phyloP scores from a whole-genome alignment of 1,140 invertebrate species.

The Anadara kagoshimensis region DNA sequence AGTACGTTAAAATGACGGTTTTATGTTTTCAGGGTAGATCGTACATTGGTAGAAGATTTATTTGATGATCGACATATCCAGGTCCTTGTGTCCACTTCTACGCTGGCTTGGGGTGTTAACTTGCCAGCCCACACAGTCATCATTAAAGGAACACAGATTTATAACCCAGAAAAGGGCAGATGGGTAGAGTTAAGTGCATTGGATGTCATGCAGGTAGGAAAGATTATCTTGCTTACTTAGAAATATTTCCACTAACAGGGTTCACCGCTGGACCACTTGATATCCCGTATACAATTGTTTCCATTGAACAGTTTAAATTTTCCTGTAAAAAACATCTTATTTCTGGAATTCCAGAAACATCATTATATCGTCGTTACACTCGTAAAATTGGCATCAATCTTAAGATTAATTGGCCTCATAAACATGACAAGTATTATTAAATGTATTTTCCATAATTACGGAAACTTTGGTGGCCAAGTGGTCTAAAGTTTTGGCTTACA shows the following conservation, averaged over 20 bases:
- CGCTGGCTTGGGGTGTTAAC: conserved; percentile 99
- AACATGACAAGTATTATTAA: background rate
- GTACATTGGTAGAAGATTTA: conserved; percentile 98
- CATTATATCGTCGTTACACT: too few relatives aligned
- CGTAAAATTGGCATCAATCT: too few relatives aligned
- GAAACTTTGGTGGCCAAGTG: too few relatives aligned
- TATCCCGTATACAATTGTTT: background rate
- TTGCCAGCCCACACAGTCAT: conserved; percentile 99
- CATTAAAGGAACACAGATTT: conserved; percentile 99
- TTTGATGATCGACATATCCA: conserved; percentile 99
- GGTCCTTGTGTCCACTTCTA: conserved; percentile 98
- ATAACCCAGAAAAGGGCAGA: conserved; percentile 97
- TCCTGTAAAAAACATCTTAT: too few relatives aligned
- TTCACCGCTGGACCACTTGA: background rate
- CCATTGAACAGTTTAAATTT: too few relatives aligned
- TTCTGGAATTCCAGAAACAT: too few relatives aligned
- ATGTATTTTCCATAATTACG: too few relatives aligned
- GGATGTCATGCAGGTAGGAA: conserved; percentile 89
- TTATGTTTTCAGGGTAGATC: conserved; percentile 83
- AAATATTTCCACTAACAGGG: background rate
- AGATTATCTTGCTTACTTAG: too few relatives aligned
- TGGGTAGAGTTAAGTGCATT: conserved; percentile 98
- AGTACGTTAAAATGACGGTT: too few relatives aligned
- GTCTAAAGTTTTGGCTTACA: too few relatives aligned
- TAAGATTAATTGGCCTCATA: too few relatives aligned